These are phyloP conservation scores for Triplophysa rosa DNA, from an alignment of 2,113 vertebrate genomes.

Conservation along the genomic window DNA sequence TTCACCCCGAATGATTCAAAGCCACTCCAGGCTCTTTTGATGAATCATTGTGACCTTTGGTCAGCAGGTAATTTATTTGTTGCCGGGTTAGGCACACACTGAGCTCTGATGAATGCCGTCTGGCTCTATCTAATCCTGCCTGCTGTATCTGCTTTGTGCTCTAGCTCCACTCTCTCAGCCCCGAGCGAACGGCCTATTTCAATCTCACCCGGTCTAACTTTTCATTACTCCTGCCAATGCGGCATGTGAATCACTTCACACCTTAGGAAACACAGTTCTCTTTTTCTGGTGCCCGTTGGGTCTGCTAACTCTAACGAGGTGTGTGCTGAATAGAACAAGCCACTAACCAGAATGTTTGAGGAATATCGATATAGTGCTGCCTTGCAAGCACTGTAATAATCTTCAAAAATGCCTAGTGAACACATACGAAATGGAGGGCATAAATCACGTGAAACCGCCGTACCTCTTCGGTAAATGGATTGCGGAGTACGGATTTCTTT, in stretches of 20 bases:
- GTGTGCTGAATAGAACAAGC: no score
- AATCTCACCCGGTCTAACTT: conserved; percentile 42
- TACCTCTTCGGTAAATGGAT: no score
- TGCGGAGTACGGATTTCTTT: no score
- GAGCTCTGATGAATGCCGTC: conserved; percentile 18
- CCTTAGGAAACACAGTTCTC: conserved; percentile 42
- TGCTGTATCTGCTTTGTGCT: conserved; percentile 5
- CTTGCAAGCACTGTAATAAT: no score
- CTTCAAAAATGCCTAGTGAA: no score
- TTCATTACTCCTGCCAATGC: conserved; percentile 49
- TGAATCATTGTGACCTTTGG: conserved; percentile 6
- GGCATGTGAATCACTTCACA: conserved; percentile 50
- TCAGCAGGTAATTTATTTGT: conserved; percentile 23
- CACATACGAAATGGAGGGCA: no score
- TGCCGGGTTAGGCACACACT: conserved; percentile 21
- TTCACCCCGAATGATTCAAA: conserved; percentile 16
- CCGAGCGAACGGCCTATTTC: conserved; percentile 27
- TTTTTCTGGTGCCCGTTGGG: conserved; percentile 1
- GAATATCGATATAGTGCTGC: no score
- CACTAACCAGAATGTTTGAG: no score
- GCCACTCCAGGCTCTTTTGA: conserved; percentile 7
- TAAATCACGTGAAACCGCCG: no score
- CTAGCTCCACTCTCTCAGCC: conserved; percentile 19
- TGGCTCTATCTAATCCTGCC: not conserved
- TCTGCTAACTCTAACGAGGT: conserved; percentile 17